Evolutionary conservation across 2,113 vertebrate genomes (phyloP).

Genomic region (Oryzias javanicus): DNA sequence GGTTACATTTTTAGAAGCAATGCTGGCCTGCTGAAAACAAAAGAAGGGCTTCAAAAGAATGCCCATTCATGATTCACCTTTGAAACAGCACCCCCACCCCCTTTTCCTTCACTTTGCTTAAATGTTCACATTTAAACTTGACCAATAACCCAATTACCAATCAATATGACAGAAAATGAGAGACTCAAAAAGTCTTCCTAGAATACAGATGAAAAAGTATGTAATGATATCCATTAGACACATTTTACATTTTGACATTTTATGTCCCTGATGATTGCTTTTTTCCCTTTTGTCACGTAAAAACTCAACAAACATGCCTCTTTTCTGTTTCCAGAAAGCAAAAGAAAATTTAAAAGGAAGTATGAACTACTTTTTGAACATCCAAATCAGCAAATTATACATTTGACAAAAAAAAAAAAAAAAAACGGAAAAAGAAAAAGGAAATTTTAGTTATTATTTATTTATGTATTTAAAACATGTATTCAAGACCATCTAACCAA

Average conservation of each 20-base stretch:
- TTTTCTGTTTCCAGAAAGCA: constrained; percentile 35
- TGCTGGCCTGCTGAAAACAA: constrained; percentile 1
- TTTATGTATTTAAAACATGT: background rate
- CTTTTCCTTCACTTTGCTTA: constrained; percentile 10
- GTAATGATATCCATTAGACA: constrained; percentile 17
- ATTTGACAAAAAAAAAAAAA: too few relatives aligned
- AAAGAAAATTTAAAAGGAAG: background rate
- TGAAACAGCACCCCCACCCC: constrained; percentile 7
- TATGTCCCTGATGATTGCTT: constrained; percentile 9
- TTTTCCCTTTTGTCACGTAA: constrained; percentile 50
- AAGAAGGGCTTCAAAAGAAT: background rate
- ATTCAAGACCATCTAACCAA: background rate
- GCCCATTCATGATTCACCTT: background rate
- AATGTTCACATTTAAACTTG: background rate
- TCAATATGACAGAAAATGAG: too few relatives aligned
- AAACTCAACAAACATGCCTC: constrained; percentile 49
- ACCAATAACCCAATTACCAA: too few relatives aligned
- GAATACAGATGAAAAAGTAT: background rate
- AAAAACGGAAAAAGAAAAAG: too few relatives aligned
- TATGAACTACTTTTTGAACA: constrained; percentile 2
- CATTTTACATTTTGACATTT: constrained; percentile 6
- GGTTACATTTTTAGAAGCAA: constrained; percentile 6
- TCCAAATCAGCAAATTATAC: constrained; percentile 54
- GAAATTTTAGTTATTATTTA: too few relatives aligned
- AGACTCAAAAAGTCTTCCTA: too few relatives aligned